These are phyloP conservation scores for Branchellion lobata DNA, from an alignment of 2,888 invertebrate species.

Conservation along the genomic window DNA sequence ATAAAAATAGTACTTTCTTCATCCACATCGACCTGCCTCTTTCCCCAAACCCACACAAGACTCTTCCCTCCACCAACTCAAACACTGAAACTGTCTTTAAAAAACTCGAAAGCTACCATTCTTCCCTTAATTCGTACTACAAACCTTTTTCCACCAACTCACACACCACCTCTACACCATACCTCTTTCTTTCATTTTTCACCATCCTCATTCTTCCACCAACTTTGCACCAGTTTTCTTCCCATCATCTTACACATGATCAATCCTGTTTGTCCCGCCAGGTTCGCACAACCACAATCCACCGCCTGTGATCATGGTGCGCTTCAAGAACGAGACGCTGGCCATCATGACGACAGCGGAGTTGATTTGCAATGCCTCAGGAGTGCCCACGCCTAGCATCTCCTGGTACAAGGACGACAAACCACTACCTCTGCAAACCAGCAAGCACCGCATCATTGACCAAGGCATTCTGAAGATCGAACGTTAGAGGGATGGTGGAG, in stretches of 20 bases:
- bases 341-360: conserved; percentile 75
- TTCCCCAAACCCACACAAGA: too few species aligned
- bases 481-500: conserved; percentile 8
- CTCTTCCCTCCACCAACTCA: too few species aligned
- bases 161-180: background rate
- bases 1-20: too few species aligned
- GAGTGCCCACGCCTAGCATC: conserved; percentile 70
- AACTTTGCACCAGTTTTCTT: too few species aligned
- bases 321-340: conserved; percentile 83
- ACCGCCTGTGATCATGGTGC: conserved; percentile 82
- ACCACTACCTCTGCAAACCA: conserved; percentile 24
- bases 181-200: background rate
- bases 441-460: conserved; percentile 39
- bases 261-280: too few species aligned
- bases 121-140: background rate
- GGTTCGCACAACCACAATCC: conserved; percentile 54
- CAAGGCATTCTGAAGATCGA: conserved; percentile 45
- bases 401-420: conserved; percentile 67
- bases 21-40: too few species aligned
- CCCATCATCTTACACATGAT: too few species aligned
- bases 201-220: background rate
- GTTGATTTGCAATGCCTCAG: conserved; percentile 77
- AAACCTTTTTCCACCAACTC: background rate
- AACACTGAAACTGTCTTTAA: too few species aligned
- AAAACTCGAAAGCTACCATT: too few species aligned